Evolutionary conservation across 2,888 invertebrate genomes (phyloP).

Genomic region (Stramonita haemastoma): DNA sequence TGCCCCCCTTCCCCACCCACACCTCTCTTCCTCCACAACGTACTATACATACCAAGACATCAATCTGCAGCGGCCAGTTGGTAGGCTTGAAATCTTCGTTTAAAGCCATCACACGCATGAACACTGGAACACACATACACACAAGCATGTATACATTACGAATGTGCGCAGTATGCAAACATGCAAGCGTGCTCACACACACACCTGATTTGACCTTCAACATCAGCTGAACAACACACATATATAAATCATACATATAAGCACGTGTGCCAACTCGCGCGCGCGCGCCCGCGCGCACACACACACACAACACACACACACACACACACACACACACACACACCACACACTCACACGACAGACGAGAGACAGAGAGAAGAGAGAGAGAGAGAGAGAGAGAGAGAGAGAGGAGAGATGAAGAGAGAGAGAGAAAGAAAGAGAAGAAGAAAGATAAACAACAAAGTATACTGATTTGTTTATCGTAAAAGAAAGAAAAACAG

Average conservation of each 20-base stretch:
- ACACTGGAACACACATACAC: slow-evolving; percentile 50
- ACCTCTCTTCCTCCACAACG: not conserved
- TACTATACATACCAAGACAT: slow-evolving; percentile 52
- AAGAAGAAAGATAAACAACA: too few relatives aligned
- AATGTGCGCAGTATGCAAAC: not conserved
- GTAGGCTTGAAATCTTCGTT: slow-evolving; percentile 56
- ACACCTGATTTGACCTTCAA: too few relatives aligned
- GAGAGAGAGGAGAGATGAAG: too few relatives aligned
- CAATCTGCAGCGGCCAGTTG: slow-evolving; percentile 53
- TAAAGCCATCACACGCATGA: slow-evolving; percentile 55
- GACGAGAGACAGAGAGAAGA: too few relatives aligned
- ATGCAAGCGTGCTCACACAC: too few relatives aligned
- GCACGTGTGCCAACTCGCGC: too few relatives aligned
- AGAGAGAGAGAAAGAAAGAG: not conserved
- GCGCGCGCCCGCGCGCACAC: not conserved
- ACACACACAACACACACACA: not conserved
- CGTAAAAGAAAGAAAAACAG: too few relatives aligned
- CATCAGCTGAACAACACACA: too few relatives aligned
- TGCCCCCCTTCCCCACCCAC: not conserved
- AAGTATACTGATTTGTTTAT: too few relatives aligned
- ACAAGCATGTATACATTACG: not conserved
- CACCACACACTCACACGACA: too few relatives aligned
- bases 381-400: too few relatives aligned
- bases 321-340: not conserved
- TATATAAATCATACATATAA: too few relatives aligned